Evolutionary conservation across 2,113 vertebrate genomes (phyloP).

Genomic region (Lophotis ruficrista): DNA sequence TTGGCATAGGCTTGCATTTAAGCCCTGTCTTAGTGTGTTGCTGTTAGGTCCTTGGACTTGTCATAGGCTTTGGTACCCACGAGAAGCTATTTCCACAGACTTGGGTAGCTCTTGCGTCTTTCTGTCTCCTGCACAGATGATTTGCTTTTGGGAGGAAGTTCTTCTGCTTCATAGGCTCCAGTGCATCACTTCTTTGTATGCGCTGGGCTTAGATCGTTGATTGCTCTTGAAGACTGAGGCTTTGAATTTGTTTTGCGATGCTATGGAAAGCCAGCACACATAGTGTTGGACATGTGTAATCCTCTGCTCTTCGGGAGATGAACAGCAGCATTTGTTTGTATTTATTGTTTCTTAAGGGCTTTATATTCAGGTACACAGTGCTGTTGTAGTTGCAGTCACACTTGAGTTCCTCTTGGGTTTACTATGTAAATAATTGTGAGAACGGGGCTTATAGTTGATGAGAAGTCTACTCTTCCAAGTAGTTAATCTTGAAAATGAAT

Average conservation of each 20-base stretch:
- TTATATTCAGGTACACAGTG: neutral
- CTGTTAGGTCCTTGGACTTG: neutral
- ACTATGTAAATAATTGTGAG: neutral
- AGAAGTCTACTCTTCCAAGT: neutral
- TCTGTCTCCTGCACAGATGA: neutral
- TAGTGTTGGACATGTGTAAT: accelerated
- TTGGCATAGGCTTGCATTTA: neutral
- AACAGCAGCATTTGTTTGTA: neutral
- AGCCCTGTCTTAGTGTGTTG: neutral
- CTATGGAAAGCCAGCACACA: neutral
- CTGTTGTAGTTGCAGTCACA: neutral
- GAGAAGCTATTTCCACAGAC: neutral
- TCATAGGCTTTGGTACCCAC: neutral
- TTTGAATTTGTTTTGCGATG: neutral
- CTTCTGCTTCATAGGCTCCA: neutral
- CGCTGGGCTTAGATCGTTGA: neutral
- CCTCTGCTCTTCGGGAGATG: neutral
- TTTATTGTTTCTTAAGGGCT: neutral
- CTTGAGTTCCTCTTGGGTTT: neutral
- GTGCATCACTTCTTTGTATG: neutral
- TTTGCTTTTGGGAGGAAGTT: neutral
- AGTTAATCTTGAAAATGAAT: conserved; percentile 1
- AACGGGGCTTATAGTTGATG: neutral
- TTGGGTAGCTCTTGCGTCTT: neutral
- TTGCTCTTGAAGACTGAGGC: neutral